Conservation (phyloP, 2,888 invertebrate species). For the Baronia brevicornis region DNA sequence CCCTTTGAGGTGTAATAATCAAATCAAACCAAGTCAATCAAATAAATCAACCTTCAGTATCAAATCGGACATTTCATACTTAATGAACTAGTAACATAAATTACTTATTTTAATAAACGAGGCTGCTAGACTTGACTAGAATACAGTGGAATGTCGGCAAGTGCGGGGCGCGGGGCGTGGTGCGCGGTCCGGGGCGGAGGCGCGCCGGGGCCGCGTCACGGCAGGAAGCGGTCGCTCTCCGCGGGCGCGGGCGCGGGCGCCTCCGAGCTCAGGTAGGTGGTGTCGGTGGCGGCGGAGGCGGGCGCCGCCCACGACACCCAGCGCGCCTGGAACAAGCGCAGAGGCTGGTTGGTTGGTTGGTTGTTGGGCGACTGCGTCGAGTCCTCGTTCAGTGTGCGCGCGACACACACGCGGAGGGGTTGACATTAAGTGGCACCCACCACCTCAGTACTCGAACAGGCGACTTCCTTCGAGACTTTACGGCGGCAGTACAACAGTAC, state of each 20-base stretch:
- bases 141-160: constrained; percentile 8
- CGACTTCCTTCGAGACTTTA: too few species aligned
- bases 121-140: constrained; percentile 7
- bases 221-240: constrained; percentile 39
- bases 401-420: constrained; percentile 83
- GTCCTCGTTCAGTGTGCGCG: constrained; percentile 84
- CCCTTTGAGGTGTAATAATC: too few species aligned
- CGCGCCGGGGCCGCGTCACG: constrained; percentile 15
- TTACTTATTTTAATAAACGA: not conserved
- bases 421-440: too few species aligned
- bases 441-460: too few species aligned
- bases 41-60: too few species aligned
- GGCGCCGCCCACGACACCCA: constrained; percentile 46
- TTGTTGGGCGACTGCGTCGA: constrained; percentile 83
- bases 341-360: constrained; percentile 33
- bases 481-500: too few species aligned
- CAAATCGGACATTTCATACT: too few species aligned
- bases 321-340: constrained; percentile 35
- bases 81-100: too few species aligned
- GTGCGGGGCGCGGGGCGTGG: constrained; percentile 86
- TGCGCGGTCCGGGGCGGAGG: constrained; percentile 87
- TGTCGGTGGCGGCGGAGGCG: constrained; percentile 44
- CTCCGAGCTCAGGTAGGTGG: constrained; percentile 53
- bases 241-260: constrained; percentile 27
- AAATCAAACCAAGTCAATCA: too few species aligned